Evolutionary conservation across 2,888 invertebrate genomes (phyloP).

Genomic region (Anticlea derivata): DNA sequence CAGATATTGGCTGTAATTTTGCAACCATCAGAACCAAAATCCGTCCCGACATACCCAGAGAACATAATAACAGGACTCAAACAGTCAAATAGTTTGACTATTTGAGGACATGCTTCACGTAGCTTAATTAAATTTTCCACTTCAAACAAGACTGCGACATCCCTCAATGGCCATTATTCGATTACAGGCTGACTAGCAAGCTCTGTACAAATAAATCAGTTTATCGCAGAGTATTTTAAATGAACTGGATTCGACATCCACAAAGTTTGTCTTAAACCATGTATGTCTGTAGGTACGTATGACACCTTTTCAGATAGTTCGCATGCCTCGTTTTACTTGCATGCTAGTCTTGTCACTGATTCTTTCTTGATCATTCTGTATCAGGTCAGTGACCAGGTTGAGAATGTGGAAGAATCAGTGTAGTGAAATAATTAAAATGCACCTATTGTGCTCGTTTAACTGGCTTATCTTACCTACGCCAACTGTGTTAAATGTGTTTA

Average conservation of each 20-base stretch:
- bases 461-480: too few relatives aligned
- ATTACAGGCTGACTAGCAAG: slow-evolving; percentile 52
- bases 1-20: slow-evolving; percentile 7
- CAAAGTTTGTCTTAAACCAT: too few relatives aligned
- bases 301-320: too few relatives aligned
- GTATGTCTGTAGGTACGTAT: too few relatives aligned
- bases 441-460: too few relatives aligned
- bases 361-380: too few relatives aligned
- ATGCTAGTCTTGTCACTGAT: too few relatives aligned
- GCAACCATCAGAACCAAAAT: slow-evolving; percentile 1
- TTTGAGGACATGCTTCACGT: slow-evolving; percentile 19
- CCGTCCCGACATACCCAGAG: slow-evolving; percentile 6
- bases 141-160: slow-evolving; percentile 37
- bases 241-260: slow-evolving; percentile 17
- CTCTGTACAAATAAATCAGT: slow-evolving; percentile 57
- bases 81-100: slow-evolving; percentile 33
- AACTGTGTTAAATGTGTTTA: too few relatives aligned
- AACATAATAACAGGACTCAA: slow-evolving; percentile 25
- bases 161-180: slow-evolving; percentile 57
- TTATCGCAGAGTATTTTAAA: slow-evolving; percentile 9
- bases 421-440: too few relatives aligned
- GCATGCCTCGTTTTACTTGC: too few relatives aligned
- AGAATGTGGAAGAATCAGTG: too few relatives aligned
- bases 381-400: too few relatives aligned
- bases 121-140: slow-evolving; percentile 42